Evolutionary conservation across 2,113 vertebrate genomes (phyloP), one percentile per base, ranked within the genome.

Genomic region (Herpailurus yagouaroundi): DNA sequence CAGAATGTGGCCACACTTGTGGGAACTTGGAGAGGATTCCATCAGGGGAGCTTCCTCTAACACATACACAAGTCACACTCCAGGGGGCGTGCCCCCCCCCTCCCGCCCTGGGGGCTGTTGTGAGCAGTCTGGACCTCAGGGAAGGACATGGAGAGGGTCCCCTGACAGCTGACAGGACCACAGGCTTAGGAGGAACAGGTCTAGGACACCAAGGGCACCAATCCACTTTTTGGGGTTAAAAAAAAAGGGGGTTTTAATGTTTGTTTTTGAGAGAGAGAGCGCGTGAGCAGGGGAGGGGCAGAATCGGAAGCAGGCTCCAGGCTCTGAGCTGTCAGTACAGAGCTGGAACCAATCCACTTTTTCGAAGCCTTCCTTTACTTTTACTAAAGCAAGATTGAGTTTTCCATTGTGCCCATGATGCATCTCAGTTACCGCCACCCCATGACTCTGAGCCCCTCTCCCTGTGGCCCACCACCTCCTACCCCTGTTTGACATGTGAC

Each of bases 11-110:
- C 77, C 10, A 0, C 10, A 1, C 29, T 29, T 33, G 4, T 29
- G 10, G 18, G 93, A 19, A 29, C 68, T 29, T 27, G 0, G 0
- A 15, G 31, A 60, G 33, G 36, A 18, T 10, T 7, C 0, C 7
- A 0, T 33, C 9, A 5, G 3, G 36, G 50, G 41, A 52, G 60
- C 31, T 33, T 29, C 21, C 68, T 50, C 14, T 38, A 29, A 3
- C 1, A 4, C 10, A 50, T 57, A 57, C 21, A 4, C 29, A 31
- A 14, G 27, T 36, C 63, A n/a, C 4, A 4, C 14, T 1, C 33
- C 13, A 33, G 18, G 25, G 41, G n/a, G 13, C 3, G 18, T 7
- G n/a, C 21, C 23, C 4, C 29, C 3, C 41, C 41, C 38, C 41
- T 41, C 41, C 45, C 1, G 7, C 45, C 7, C 45, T 45, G 45